Conservation (phyloP, 2,888 invertebrate genomes). For the Clunio marinus region DNA sequence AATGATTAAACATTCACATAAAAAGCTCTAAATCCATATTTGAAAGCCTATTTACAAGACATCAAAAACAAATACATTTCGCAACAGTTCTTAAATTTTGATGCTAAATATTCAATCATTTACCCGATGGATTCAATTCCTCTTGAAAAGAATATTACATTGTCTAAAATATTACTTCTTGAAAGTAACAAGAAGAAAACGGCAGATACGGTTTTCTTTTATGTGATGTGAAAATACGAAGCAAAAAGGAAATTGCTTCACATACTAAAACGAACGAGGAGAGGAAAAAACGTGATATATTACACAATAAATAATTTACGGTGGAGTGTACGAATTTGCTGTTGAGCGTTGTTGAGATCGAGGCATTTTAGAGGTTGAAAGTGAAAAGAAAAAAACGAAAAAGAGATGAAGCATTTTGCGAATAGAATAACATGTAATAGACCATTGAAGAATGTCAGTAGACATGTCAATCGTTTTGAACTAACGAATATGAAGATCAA, state of each 20-base stretch:
- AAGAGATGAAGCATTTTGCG: background rate
- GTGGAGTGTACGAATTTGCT: constrained; percentile 24
- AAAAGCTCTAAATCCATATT: too few species aligned
- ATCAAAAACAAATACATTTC: background rate
- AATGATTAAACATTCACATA: too few species aligned
- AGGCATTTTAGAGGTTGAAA: background rate
- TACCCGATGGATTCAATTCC: background rate
- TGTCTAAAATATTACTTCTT: background rate
- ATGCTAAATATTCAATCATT: background rate
- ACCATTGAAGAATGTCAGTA: too few species aligned
- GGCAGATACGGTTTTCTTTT: background rate
- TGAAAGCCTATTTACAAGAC: too few species aligned
- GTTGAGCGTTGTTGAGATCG: constrained; percentile 13
- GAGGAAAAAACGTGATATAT: constrained; percentile 36
- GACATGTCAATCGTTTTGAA: constrained; percentile 36
- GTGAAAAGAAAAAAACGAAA: too few species aligned
- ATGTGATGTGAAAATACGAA: background rate
- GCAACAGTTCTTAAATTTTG: background rate
- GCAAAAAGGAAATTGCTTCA: constrained; percentile 36
- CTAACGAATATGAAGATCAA: constrained; percentile 23
- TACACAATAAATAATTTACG: constrained; percentile 38
- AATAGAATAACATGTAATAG: background rate
- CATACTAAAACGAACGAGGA: background rate
- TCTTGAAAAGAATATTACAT: too few species aligned
- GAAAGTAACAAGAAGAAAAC: background rate